Percentiles rank a stretch among this genome's conserved stretches.
phyloP scores from a whole-genome alignment of 1,140 invertebrate species.

The Marisa cornuarietis region DNA sequence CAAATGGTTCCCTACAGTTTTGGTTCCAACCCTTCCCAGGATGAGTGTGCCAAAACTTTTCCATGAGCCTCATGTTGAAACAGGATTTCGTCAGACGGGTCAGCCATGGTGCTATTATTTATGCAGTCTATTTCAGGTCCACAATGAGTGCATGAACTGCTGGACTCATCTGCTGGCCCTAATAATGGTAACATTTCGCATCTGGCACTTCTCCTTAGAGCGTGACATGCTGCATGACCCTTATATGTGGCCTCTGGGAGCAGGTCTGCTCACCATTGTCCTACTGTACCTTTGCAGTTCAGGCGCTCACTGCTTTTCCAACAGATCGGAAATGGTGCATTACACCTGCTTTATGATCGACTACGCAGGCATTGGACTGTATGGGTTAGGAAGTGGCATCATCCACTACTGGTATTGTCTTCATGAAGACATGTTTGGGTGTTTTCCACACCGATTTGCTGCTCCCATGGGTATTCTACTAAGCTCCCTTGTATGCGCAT shows the following conservation, averaged over 20 bases:
- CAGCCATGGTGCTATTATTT: constrained; percentile 64
- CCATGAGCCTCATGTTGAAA: constrained; percentile 61
- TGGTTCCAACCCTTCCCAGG: constrained; percentile 45
- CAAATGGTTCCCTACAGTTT: neutral
- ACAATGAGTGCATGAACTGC: constrained; percentile 65
- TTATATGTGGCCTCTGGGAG: constrained; percentile 59
- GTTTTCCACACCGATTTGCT: constrained; percentile 39
- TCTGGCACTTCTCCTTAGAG: constrained; percentile 43
- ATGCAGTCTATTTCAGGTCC: constrained; percentile 62
- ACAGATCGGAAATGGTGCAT: constrained; percentile 59
- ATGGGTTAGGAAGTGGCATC: constrained; percentile 62
- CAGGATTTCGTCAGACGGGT: constrained; percentile 60
- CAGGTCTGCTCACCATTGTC: constrained; percentile 55
- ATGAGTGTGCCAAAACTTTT: constrained; percentile 58
- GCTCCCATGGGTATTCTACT: constrained; percentile 53
- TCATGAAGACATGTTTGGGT: constrained; percentile 42
- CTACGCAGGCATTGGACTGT: constrained; percentile 63
- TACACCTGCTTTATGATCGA: constrained; percentile 64
- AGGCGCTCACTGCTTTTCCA: constrained; percentile 55
- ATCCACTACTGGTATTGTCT: constrained; percentile 60
- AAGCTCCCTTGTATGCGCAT: constrained; percentile 49
- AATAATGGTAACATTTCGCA: constrained; percentile 38
- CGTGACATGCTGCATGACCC: constrained; percentile 58
- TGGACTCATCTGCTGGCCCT: constrained; percentile 65
- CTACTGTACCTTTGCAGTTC: constrained; percentile 52